phyloP scores from a whole-genome alignment of 1,140 invertebrate species.

The Aphelinus atriplicis region DNA sequence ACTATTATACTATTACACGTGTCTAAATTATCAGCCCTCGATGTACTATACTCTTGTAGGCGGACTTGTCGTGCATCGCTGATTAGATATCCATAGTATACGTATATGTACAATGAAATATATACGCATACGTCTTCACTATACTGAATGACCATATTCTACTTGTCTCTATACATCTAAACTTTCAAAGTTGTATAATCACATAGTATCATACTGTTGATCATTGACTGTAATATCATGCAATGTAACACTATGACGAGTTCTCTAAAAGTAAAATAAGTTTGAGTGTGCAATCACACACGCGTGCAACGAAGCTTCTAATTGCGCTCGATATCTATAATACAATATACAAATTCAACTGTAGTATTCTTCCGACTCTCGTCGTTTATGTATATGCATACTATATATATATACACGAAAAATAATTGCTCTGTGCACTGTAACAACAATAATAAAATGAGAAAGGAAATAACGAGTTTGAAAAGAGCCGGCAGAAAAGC shows the following conservation, averaged over 20 bases:
- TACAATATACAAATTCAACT: neutral
- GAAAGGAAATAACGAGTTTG: neutral
- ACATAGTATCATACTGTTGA: neutral
- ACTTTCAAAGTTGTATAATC: conserved; percentile 9
- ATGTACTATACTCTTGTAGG: conserved; percentile 13
- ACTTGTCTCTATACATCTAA: conserved; percentile 17
- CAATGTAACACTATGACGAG: conserved; percentile 20
- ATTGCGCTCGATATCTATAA: conserved; percentile 4
- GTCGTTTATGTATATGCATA: neutral
- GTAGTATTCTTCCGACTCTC: conserved; percentile 5
- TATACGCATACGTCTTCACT: neutral
- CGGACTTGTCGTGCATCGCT: conserved; percentile 21
- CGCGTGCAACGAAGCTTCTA: conserved; percentile 19
- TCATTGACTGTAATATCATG: conserved; percentile 33
- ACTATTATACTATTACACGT: conserved; percentile 27
- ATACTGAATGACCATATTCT: neutral
- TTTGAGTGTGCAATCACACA: conserved; percentile 4
- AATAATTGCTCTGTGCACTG: neutral
- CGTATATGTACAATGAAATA: conserved; percentile 13
- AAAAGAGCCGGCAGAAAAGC: conserved; percentile 12
- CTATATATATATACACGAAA: neutral
- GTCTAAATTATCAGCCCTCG: conserved; percentile 29
- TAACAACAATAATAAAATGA: conserved; percentile 1
- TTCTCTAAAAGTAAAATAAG: conserved; percentile 14
- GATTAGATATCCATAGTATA: conserved; percentile 20